These are phyloP conservation scores for Busseola fusca DNA, from an alignment of 2,888 invertebrate genomes.

Conservation along the genomic window DNA sequence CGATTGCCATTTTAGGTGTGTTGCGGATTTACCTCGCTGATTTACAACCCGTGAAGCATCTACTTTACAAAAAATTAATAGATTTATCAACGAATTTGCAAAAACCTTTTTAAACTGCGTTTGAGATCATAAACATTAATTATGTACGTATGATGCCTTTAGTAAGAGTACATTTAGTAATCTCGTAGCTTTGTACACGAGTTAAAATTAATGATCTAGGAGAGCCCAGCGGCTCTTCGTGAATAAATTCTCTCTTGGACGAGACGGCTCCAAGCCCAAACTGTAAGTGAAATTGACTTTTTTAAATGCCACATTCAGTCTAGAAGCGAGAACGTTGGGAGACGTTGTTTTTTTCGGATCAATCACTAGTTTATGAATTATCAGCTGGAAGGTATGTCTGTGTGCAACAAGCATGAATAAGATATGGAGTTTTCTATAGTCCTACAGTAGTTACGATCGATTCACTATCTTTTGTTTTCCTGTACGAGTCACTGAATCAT, in stretches of 20 bases:
- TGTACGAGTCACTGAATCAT: slow-evolving; percentile 5
- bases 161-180: slow-evolving; percentile 5
- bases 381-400: not conserved
- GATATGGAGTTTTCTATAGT: not conserved
- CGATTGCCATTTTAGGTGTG: not conserved
- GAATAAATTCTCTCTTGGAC: slow-evolving; percentile 30
- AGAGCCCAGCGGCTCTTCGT: not conserved
- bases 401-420: no score
- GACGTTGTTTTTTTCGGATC: not conserved
- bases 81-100: not conserved
- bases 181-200: slow-evolving; percentile 24
- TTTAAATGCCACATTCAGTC: slow-evolving; percentile 5
- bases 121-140: not conserved
- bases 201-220: slow-evolving; percentile 33
- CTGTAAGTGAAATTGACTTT: slow-evolving; percentile 29
- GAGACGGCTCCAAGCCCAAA: slow-evolving; percentile 6
- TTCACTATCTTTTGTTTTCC: not conserved
- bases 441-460: not conserved
- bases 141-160: slow-evolving; percentile 15
- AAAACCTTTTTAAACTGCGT: not conserved
- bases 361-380: not conserved
- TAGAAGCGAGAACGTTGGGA: no score
- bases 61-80: not conserved
- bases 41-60: not conserved
- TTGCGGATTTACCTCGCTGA: not conserved